A percentile compares a stretch with the other conserved stretches of the same genome.
phyloP scores from a whole-genome alignment of 2,797 vertebrate species.

The Columba guinea region DNA sequence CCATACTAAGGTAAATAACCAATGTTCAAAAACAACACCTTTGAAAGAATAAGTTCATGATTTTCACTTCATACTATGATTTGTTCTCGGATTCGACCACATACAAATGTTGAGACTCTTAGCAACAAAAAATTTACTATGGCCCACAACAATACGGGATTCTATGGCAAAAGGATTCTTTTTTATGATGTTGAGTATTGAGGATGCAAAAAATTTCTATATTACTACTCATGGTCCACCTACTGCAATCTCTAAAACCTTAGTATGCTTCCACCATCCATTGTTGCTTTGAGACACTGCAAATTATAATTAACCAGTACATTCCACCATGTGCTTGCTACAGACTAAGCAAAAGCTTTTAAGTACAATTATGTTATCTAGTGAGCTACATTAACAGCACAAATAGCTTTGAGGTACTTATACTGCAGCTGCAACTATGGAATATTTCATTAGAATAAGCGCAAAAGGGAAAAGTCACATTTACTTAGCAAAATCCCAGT shows the following conservation, averaged over 20 bases:
- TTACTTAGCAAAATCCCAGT: slow-evolving; percentile 8
- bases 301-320: neutral
- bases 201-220: neutral
- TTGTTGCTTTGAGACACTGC: neutral
- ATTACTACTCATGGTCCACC: neutral
- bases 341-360: neutral
- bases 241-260: neutral
- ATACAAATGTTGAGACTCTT: neutral
- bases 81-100: neutral
- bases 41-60: neutral
- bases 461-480: neutral
- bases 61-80: neutral
- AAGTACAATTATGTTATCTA: slow-evolving; percentile 1
- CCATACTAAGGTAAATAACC: neutral
- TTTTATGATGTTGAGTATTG: neutral
- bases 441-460: slow-evolving; percentile 19
- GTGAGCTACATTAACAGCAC: neutral
- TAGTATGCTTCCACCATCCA: neutral
- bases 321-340: neutral
- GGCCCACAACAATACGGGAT: neutral
- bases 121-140: neutral
- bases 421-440: neutral
- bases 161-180: neutral
- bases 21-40: neutral
- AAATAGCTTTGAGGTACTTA: slow-evolving; percentile 12